phyloP scores from a whole-genome alignment of 2,797 vertebrate species.

The Rhodeus uyekii region DNA sequence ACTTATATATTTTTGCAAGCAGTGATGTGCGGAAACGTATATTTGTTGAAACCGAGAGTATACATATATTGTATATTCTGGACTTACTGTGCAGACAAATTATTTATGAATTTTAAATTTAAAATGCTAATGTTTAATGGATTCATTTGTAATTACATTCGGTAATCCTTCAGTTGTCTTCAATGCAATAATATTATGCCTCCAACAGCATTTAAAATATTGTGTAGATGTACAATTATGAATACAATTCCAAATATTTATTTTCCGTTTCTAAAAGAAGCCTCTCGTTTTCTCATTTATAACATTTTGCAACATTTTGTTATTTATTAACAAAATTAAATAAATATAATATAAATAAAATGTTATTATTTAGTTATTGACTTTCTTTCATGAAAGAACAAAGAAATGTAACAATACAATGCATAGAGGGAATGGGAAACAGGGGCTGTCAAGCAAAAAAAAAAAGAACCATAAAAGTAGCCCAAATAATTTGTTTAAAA shows the following conservation, averaged over 20 bases:
- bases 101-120: background rate
- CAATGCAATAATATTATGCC: background rate
- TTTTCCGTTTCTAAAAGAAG: background rate
- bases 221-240: background rate
- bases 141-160: background rate
- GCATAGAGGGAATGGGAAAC: background rate
- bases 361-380: background rate
- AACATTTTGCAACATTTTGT: too few species aligned
- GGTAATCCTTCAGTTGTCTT: background rate
- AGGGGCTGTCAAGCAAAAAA: background rate
- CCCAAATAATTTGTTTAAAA: too few species aligned
- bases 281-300: constrained; percentile 2
- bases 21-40: background rate
- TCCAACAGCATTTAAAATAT: background rate
- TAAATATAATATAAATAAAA: too few species aligned
- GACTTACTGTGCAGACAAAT: background rate
- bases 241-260: background rate
- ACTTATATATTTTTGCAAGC: background rate
- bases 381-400: background rate
- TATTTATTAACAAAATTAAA: too few species aligned
- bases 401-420: background rate
- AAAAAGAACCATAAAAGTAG: background rate
- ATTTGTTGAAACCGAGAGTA: too few species aligned
- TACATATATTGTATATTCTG: too few species aligned
- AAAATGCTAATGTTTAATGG: background rate